Evolutionary conservation across 2,113 vertebrate species (phyloP).

Genomic region (Pituophis catenifer): DNA sequence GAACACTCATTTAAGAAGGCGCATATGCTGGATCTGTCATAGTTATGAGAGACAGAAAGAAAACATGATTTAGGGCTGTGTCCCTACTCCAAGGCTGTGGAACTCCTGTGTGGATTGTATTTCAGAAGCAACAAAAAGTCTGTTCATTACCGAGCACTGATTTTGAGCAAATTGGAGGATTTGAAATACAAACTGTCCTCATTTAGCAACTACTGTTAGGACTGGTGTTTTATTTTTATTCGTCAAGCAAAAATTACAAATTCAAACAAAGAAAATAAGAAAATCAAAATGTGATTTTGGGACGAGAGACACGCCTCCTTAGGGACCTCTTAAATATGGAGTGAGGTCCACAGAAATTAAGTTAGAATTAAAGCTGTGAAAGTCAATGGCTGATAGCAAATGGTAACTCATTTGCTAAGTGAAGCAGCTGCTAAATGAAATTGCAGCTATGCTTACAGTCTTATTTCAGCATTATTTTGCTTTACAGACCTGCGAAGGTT

Average conservation of each 20-base stretch:
- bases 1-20: background rate
- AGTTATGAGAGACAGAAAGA: background rate
- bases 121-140: background rate
- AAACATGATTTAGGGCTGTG: background rate
- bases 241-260: background rate
- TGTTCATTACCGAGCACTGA: background rate
- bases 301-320: background rate
- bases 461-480: background rate
- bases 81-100: background rate
- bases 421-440: background rate
- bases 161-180: background rate
- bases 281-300: background rate
- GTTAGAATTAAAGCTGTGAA: background rate
- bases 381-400: background rate
- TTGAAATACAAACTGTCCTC: background rate
- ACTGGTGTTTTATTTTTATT: background rate
- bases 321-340: background rate
- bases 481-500: background rate
- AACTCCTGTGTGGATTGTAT: background rate
- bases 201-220: background rate
- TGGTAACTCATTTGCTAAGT: background rate
- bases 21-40: background rate
- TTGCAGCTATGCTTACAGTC: background rate
- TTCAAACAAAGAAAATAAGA: background rate
- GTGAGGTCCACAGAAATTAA: background rate